phyloP scores from a whole-genome alignment of 2,888 invertebrate species.

The Azorinus chamasolen region DNA sequence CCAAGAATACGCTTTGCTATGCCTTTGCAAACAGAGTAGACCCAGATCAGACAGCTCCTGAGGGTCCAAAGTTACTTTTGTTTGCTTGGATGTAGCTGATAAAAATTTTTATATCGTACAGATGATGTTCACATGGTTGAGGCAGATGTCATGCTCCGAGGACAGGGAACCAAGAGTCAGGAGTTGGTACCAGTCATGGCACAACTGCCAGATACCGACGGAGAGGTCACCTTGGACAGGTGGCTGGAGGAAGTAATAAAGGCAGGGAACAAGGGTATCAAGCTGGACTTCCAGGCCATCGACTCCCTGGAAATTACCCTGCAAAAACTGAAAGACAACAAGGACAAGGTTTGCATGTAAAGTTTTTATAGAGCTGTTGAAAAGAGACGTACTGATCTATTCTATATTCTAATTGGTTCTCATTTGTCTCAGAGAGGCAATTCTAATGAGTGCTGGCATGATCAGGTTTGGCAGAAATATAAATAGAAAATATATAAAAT shows the following conservation, averaged over 20 bases:
- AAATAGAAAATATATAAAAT: too few relatives aligned
- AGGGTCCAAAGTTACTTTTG: too few relatives aligned
- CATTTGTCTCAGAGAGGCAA: too few relatives aligned
- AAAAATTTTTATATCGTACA: constrained; percentile 31
- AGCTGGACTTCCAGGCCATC: constrained; percentile 94
- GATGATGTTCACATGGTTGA: constrained; percentile 90
- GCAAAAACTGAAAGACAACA: constrained; percentile 77
- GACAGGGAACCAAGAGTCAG: constrained; percentile 87
- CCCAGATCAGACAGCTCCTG: too few relatives aligned
- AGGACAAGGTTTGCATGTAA: constrained; percentile 57
- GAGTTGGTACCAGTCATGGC: constrained; percentile 93
- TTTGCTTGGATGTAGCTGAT: too few relatives aligned
- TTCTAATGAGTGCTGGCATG: too few relatives aligned
- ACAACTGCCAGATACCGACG: constrained; percentile 91
- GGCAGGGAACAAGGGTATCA: constrained; percentile 90
- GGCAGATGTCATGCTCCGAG: constrained; percentile 92
- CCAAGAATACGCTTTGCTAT: too few relatives aligned
- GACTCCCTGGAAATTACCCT: constrained; percentile 89
- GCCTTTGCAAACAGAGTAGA: too few relatives aligned
- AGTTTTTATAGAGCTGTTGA: too few relatives aligned
- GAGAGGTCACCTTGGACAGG: constrained; percentile 91
- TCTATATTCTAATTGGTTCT: too few relatives aligned
- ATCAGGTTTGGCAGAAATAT: too few relatives aligned
- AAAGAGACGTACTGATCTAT: too few relatives aligned
- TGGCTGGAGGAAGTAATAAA: constrained; percentile 90